Base-by-base conservation (phyloP, 2,888 invertebrate species). In the Apotomis capreana region DNA sequence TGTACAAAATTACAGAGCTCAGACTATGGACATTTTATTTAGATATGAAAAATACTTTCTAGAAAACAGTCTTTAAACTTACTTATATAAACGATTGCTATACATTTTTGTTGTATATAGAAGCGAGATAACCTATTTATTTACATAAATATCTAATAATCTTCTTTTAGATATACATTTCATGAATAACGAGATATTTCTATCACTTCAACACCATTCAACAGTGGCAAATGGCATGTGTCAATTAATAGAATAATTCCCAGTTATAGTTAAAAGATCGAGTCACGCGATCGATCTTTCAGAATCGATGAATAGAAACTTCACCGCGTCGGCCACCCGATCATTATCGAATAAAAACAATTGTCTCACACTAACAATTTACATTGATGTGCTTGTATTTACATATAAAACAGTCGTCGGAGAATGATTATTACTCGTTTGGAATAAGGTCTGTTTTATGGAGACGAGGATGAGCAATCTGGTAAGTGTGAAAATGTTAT, bases 341-440 rank as follows among this genome's bases (percentile, higher is more conserved):
- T 69, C 54, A 69, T 69, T 69, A 69, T 57, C 57, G 49, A 69
- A 69, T 69, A 40, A 69, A 69, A 62, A 69, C 69, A 36, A 61
- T 63, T 62, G 61, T 69, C 57, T 69, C 62, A 62, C 62, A 69
- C 61, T 49, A 37, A 62, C 61, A 55, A 57, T 69, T 68, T 60
- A 52, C 69, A 58, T 57, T 69, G 55, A 64, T 64, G 64, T 64
- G 65, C n/a, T 46, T 44, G 8, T 5, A 63, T 69, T 69, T 54
- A 61, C 65, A 65, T 65, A 44, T 57, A 55, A 26, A 54, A 5
- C n/a, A 4, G n/a, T 46, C 46, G 44, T 0, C n/a, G 10, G 8
- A 46, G 46, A 55, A 65, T 9, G 9, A 9, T 46, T 12, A 4
- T 57, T 65, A 57, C n/a, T 5, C 6, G 5, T 26, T 12, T 44